Evolutionary conservation across 2,888 invertebrate species (phyloP).

Genomic region (Notodonta ziczac): DNA sequence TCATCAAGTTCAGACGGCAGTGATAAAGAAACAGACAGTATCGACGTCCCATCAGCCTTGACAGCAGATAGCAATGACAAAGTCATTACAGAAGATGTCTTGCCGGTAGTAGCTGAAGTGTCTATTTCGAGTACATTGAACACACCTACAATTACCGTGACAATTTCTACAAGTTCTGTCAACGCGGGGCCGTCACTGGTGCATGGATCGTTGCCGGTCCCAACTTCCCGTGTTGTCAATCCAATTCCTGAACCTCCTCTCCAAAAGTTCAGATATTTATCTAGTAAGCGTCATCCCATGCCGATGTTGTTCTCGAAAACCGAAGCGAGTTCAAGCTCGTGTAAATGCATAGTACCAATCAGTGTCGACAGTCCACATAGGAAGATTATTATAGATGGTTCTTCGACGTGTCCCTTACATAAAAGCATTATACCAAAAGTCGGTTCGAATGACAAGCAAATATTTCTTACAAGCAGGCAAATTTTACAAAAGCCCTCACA

Average conservation of each 20-base stretch:
- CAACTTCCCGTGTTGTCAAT: neutral
- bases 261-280: neutral
- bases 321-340: neutral
- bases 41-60: neutral
- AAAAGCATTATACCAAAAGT: constrained; percentile 2
- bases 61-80: neutral
- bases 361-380: constrained; percentile 17
- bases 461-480: constrained; percentile 45
- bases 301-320: constrained; percentile 13
- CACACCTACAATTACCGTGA: neutral
- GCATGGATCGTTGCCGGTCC: neutral
- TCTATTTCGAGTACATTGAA: constrained; percentile 7
- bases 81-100: neutral
- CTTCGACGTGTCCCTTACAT: constrained; percentile 22
- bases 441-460: constrained; percentile 29
- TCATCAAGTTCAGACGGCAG: neutral
- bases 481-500: constrained; percentile 30
- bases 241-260: neutral
- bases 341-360: constrained; percentile 14
- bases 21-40: neutral
- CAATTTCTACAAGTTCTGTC: neutral
- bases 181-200: neutral
- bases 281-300: neutral
- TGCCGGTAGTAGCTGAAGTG: constrained; percentile 12
- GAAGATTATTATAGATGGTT: constrained; percentile 38